Evolutionary conservation across 2,888 invertebrate species (phyloP).

Genomic region (Macaria notata): DNA sequence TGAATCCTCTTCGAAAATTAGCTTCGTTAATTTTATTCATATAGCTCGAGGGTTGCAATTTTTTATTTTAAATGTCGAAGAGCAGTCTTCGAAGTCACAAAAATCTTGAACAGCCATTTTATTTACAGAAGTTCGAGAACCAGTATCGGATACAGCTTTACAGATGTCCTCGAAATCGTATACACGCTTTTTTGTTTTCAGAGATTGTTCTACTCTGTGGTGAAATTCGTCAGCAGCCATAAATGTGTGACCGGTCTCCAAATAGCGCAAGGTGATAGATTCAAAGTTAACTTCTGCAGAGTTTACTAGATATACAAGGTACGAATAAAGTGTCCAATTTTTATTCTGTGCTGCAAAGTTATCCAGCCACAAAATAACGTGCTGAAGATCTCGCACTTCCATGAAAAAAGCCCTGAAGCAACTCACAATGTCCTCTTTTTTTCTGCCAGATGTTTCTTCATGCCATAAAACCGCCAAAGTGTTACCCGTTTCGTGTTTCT

Average conservation of each 20-base stretch:
- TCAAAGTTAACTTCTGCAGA: constrained; percentile 28
- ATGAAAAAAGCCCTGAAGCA: constrained; percentile 29
- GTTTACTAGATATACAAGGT: constrained; percentile 30
- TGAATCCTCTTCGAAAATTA: constrained; percentile 8
- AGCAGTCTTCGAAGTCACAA: constrained; percentile 30
- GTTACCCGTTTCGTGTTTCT: neutral
- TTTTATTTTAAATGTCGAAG: constrained; percentile 32
- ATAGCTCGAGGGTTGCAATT: constrained; percentile 24
- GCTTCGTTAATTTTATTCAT: constrained; percentile 4
- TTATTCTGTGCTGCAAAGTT: constrained; percentile 31
- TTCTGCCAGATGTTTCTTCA: constrained; percentile 22
- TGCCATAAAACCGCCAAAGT: neutral
- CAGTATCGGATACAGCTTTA: constrained; percentile 31
- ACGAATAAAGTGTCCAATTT: constrained; percentile 36
- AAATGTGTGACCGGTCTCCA: constrained; percentile 42
- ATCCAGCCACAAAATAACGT: constrained; percentile 31
- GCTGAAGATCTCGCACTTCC: constrained; percentile 19
- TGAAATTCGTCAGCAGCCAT: constrained; percentile 44
- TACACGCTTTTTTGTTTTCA: constrained; percentile 16
- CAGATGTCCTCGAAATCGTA: constrained; percentile 30
- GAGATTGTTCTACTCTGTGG: constrained; percentile 2
- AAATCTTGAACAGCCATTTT: constrained; percentile 33
- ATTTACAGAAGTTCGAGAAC: constrained; percentile 28
- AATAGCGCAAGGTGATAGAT: constrained; percentile 32
- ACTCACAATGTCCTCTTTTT: constrained; percentile 28